These are phyloP conservation scores for Drosophila biarmipes DNA, from an alignment of 1,140 invertebrate species.

Conservation along the genomic window DNA sequence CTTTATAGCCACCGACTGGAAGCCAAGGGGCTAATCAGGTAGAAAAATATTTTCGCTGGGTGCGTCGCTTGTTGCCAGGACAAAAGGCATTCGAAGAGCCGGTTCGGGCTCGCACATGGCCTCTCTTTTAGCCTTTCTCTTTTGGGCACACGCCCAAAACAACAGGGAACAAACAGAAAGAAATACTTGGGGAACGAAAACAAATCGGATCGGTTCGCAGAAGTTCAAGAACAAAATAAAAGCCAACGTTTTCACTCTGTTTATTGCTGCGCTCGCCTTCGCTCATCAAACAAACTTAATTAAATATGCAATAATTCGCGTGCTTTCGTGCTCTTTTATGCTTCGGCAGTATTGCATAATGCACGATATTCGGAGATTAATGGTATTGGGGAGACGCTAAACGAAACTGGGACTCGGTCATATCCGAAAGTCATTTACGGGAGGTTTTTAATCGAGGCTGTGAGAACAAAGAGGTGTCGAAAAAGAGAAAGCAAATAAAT, in stretches of 20 bases:
- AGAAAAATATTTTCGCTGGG: constrained; percentile 28
- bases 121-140: constrained; percentile 16
- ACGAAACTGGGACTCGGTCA: constrained; percentile 18
- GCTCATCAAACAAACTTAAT: constrained; percentile 39
- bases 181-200: constrained; percentile 26
- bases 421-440: constrained; percentile 29
- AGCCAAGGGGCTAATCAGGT: constrained; percentile 1
- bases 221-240: constrained; percentile 60
- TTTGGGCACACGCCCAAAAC: constrained; percentile 58
- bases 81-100: constrained; percentile 32
- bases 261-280: constrained; percentile 9
- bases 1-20: constrained; percentile 6
- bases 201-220: constrained; percentile 32
- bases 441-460: constrained; percentile 1
- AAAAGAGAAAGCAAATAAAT: constrained; percentile 4
- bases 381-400: constrained; percentile 10
- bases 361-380: constrained; percentile 42
- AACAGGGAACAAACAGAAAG: constrained; percentile 36
- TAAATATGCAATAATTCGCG: constrained; percentile 62
- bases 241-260: constrained; percentile 19
- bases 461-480: neutral
- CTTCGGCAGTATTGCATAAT: constrained; percentile 57
- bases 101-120: constrained; percentile 24
- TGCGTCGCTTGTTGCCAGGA: constrained; percentile 48
- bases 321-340: constrained; percentile 45